These are phyloP conservation scores for Neopipo cinnamomea DNA, from an alignment of 2,113 vertebrate species.

Conservation along the genomic window DNA sequence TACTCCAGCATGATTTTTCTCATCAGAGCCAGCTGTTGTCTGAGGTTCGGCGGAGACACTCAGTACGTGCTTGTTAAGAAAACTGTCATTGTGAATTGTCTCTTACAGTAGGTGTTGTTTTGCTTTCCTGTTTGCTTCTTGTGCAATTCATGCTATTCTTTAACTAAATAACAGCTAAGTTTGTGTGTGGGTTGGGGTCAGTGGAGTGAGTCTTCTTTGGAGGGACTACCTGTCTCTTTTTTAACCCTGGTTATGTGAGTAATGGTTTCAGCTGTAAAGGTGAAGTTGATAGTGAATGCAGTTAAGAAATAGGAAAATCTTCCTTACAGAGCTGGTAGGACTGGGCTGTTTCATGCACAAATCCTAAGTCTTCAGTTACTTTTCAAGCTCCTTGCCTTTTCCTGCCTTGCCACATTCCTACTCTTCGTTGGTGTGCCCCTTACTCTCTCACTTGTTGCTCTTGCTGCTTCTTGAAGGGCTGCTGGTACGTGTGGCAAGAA, in stretches of 20 bases:
- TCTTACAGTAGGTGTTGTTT: not conserved
- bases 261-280: not conserved
- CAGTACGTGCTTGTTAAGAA: not conserved
- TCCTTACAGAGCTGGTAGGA: not conserved
- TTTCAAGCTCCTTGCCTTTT: not conserved
- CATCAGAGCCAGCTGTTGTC: not conserved
- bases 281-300: not conserved
- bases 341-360: not conserved
- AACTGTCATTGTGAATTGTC: not conserved
- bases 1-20: not conserved
- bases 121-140: not conserved
- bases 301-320: not conserved
- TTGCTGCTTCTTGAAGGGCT: not conserved
- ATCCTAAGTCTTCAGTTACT: not conserved
- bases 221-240: not conserved
- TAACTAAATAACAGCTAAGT: not conserved
- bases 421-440: not conserved
- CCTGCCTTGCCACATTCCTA: not conserved
- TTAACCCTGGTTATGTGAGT: accelerated
- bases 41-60: not conserved
- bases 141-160: not conserved
- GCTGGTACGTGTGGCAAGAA: not conserved
- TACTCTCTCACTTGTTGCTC: not conserved
- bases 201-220: not conserved
- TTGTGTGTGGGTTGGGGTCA: not conserved